Conservation (phyloP, 2,888 invertebrate genomes). For the Exocentrus adspersus region DNA sequence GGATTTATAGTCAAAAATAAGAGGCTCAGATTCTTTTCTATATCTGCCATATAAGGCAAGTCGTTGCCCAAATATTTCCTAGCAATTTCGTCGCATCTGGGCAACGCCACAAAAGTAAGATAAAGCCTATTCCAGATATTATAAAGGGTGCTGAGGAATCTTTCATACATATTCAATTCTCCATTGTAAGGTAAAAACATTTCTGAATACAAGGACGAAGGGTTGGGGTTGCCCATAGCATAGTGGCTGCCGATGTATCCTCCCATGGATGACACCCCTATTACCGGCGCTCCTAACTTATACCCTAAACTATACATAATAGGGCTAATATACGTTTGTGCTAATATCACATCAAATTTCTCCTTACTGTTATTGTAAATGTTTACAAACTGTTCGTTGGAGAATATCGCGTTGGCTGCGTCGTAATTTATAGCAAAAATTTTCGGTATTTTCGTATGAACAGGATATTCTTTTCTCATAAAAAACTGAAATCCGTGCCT, state of each 20-base stretch:
- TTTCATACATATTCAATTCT: conserved; percentile 60
- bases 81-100: conserved; percentile 50
- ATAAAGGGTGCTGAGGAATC: conserved; percentile 50
- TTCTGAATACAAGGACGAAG: conserved; percentile 52
- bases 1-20: conserved; percentile 56
- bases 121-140: conserved; percentile 49
- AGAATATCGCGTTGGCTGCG: conserved; percentile 42
- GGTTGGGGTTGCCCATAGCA: conserved; percentile 50
- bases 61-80: conserved; percentile 56
- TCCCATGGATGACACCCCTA: conserved; percentile 52
- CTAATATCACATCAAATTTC: conserved; percentile 51
- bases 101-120: conserved; percentile 47
- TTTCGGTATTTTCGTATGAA: conserved; percentile 45
- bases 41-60: conserved; percentile 54
- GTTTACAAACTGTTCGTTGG: conserved; percentile 46
- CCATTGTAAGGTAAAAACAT: conserved; percentile 51
- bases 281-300: conserved; percentile 45
- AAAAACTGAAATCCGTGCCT: conserved; percentile 49
- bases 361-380: conserved; percentile 44
- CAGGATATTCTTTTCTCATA: conserved; percentile 46
- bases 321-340: conserved; percentile 50
- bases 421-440: conserved; percentile 47
- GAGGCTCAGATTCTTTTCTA: conserved; percentile 55
- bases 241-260: conserved; percentile 48
- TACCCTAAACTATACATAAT: conserved; percentile 47